phyloP scores from a whole-genome alignment of 2,113 vertebrate species.

The Percina caprodes region DNA sequence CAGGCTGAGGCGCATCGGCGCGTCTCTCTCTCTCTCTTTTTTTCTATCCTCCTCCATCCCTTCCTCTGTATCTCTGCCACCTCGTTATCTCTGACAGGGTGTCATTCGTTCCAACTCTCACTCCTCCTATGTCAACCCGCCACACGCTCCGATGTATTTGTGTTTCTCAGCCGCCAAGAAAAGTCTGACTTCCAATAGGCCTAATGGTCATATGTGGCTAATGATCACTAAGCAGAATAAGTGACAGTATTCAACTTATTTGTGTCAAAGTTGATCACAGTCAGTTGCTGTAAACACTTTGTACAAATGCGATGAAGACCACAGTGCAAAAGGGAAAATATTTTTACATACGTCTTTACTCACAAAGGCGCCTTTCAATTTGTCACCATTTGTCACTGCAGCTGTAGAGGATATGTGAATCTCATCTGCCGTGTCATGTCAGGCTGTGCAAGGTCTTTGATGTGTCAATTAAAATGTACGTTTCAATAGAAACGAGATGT shows the following conservation, averaged over 20 bases:
- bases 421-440: conserved; percentile 30
- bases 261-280: conserved; percentile 65
- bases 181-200: conserved; percentile 74
- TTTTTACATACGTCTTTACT: conserved; percentile 32
- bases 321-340: conserved; percentile 44
- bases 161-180: conserved; percentile 67
- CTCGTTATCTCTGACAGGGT: conserved; percentile 85
- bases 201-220: conserved; percentile 80
- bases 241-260: conserved; percentile 75
- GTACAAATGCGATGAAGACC: conserved; percentile 49
- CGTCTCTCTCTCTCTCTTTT: conserved; percentile 64
- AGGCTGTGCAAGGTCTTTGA: conserved; percentile 28
- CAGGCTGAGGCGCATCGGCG: conserved; percentile 69
- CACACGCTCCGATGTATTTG: conserved; percentile 71
- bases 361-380: conserved; percentile 61
- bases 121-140: conserved; percentile 79
- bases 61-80: conserved; percentile 80
- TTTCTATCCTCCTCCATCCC: conserved; percentile 77
- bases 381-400: conserved; percentile 44
- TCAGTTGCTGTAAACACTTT: conserved; percentile 62
- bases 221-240: conserved; percentile 80
- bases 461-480: conserved; percentile 32
- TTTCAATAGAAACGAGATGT: conserved; percentile 20
- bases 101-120: conserved; percentile 79
- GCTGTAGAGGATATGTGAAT: conserved; percentile 42